A percentile compares a stretch with the other conserved stretches of the same genome.
Conservation (phyloP, 30 jellyfish, hydroid and myxozoan genomes). For the Thelohanellus kitauei region DNA sequence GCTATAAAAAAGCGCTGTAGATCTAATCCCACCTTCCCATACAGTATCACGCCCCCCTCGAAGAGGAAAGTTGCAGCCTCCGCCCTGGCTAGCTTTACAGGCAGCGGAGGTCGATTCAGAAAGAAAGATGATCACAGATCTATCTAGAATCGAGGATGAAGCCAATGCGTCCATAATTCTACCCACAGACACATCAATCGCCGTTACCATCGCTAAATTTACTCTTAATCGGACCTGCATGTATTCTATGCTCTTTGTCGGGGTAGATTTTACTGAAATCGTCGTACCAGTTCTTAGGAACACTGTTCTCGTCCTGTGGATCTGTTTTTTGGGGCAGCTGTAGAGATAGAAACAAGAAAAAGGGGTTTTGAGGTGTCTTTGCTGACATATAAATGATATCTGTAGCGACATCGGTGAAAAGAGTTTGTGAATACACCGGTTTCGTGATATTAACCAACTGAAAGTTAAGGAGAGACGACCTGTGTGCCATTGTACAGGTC, state of each 20-base stretch:
- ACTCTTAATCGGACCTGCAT: not conserved
- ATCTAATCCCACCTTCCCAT: slow-evolving; percentile 96
- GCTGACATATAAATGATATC: not conserved
- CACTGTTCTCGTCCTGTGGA: not conserved
- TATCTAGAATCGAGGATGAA: slow-evolving; percentile 13
- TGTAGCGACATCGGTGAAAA: not conserved
- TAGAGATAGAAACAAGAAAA: not conserved
- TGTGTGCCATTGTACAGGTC: not conserved
- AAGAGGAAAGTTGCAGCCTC: slow-evolving; percentile 77
- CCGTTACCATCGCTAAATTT: slow-evolving; percentile 50
- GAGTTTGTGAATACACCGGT: not conserved
- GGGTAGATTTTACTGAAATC: not conserved
- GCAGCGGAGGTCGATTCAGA: slow-evolving; percentile 57
- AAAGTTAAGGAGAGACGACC: not conserved
- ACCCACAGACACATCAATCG: slow-evolving; percentile 53
- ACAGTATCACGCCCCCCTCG: slow-evolving; percentile 67
- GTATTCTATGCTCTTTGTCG: not conserved
- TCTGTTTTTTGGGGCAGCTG: not conserved
- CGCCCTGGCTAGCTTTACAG: slow-evolving; percentile 20
- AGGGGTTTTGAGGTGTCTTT: not conserved
- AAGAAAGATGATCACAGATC: slow-evolving; percentile 31
- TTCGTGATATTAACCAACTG: not conserved
- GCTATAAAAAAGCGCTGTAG: slow-evolving; percentile 44
- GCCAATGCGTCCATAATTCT: slow-evolving; percentile 40
- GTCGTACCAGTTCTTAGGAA: not conserved